Evolutionary conservation across 2,113 vertebrate species (phyloP).

Genomic region (Nycticryphes semicollaris): DNA sequence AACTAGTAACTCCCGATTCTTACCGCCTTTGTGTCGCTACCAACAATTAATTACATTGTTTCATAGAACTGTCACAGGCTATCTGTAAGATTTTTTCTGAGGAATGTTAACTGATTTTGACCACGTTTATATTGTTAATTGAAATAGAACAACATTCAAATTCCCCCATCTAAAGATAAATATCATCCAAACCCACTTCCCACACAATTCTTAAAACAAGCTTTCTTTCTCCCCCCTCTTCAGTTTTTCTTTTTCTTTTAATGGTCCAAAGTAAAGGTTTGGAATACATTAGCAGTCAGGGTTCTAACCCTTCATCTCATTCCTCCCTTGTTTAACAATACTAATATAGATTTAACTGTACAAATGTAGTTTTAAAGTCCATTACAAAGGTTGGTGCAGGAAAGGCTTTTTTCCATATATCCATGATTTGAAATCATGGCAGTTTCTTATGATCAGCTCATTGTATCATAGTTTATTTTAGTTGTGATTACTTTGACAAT

Average conservation of each 20-base stretch:
- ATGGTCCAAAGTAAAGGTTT: background rate
- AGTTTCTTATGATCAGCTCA: too few relatives aligned
- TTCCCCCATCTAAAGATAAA: background rate
- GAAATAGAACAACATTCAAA: background rate
- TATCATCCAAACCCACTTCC: background rate
- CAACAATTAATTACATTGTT: background rate
- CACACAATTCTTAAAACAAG: background rate
- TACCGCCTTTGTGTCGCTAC: fast-evolving
- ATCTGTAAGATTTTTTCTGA: background rate
- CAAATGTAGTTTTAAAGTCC: too few relatives aligned
- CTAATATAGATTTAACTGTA: too few relatives aligned
- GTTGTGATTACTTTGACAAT: too few relatives aligned
- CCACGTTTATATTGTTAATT: background rate
- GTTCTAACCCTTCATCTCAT: background rate
- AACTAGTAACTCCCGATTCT: background rate
- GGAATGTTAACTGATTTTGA: background rate
- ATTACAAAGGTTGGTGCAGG: too few relatives aligned
- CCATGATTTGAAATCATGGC: too few relatives aligned
- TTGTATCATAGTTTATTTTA: too few relatives aligned
- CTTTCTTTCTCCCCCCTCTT: fast-evolving
- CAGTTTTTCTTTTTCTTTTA: background rate
- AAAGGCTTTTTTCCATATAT: too few relatives aligned
- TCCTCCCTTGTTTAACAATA: too few relatives aligned
- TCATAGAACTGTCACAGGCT: background rate
- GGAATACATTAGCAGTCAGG: background rate